These are phyloP conservation scores for Limnephilus marmoratus DNA, from an alignment of 2,888 invertebrate species.

Conservation along the genomic window DNA sequence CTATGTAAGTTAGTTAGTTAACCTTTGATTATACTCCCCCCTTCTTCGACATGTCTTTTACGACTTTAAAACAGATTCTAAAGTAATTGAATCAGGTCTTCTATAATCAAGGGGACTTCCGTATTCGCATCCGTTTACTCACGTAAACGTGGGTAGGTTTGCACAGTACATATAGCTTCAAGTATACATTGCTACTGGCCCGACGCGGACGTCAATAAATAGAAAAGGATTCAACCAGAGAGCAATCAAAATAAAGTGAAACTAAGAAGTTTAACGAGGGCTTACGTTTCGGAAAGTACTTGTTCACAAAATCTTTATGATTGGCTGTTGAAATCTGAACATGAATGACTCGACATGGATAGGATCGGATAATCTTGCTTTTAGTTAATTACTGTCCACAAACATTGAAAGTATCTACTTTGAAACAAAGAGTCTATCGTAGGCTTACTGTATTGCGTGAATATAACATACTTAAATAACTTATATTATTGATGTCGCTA, in stretches of 20 bases:
- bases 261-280: not conserved
- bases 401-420: not conserved
- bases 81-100: conserved; percentile 28
- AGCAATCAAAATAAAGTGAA: not conserved
- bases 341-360: not conserved
- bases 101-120: conserved; percentile 25
- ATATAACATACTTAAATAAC: too few species aligned
- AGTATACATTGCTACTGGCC: not conserved
- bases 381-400: not conserved
- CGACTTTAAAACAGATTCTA: conserved; percentile 29
- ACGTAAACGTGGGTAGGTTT: not conserved
- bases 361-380: not conserved
- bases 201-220: not conserved
- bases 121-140: not conserved
- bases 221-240: not conserved
- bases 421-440: too few species aligned
- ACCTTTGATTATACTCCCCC: not conserved
- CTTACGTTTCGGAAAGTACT: not conserved
- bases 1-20: not conserved
- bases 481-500: too few species aligned
- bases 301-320: not conserved
- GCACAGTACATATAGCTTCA: too few species aligned
- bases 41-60: not conserved
- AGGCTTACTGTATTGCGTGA: too few species aligned
- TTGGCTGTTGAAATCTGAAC: not conserved